These are phyloP conservation scores for Alcis repandata DNA, from an alignment of 2,888 invertebrate species.

Conservation along the genomic window DNA sequence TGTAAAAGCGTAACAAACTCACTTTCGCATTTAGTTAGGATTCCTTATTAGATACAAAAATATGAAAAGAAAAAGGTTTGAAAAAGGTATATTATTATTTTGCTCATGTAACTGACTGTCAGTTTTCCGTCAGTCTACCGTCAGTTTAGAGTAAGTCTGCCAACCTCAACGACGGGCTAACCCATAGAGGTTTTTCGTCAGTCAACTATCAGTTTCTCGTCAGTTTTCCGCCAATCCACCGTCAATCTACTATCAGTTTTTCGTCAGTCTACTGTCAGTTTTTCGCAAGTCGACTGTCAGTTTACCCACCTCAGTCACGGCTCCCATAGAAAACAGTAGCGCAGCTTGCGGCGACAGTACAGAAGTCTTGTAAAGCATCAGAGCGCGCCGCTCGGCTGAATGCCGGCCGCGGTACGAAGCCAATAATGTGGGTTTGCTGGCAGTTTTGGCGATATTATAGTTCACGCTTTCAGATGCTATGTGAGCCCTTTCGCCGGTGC, in stretches of 20 bases:
- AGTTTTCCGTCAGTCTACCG: too few species aligned
- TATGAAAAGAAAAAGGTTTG: too few species aligned
- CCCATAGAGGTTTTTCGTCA: too few species aligned
- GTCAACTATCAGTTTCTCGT: neutral
- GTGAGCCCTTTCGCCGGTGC: constrained; percentile 85
- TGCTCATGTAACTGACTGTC: too few species aligned
- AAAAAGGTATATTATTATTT: too few species aligned
- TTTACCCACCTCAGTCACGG: constrained; percentile 50
- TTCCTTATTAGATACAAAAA: too few species aligned
- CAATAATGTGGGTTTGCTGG: constrained; percentile 72
- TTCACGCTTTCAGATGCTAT: constrained; percentile 89
- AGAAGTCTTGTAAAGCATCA: constrained; percentile 86
- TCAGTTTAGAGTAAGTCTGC: neutral
- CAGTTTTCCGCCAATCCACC: too few species aligned
- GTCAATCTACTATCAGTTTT: too few species aligned
- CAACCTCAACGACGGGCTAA: constrained; percentile 52
- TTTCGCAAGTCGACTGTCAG: too few species aligned
- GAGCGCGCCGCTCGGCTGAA: constrained; percentile 83
- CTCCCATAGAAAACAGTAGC: constrained; percentile 82
- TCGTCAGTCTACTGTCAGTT: neutral
- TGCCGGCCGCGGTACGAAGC: constrained; percentile 87
- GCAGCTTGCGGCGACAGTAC: constrained; percentile 86
- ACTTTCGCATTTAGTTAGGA: too few species aligned
- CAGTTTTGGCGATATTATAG: constrained; percentile 74
- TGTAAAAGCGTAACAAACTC: too few species aligned